These are phyloP conservation scores for Hucho hucho DNA, from an alignment of 2,113 vertebrate species.

Conservation along the genomic window DNA sequence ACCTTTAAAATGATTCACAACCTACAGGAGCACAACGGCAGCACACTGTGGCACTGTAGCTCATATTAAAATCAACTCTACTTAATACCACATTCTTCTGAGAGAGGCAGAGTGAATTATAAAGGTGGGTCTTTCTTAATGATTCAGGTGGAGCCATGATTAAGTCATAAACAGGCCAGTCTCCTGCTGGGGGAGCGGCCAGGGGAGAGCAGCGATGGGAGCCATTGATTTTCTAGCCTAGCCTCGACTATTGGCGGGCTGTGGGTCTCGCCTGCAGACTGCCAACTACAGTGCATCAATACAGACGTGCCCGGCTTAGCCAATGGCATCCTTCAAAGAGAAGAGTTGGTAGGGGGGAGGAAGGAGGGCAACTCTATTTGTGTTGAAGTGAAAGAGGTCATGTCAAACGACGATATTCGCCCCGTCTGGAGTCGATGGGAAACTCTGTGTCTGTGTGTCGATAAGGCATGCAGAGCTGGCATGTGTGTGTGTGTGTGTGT, in stretches of 20 bases:
- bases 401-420: conserved; percentile 31
- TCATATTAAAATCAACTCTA: conserved; percentile 24
- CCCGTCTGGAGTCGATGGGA: conserved; percentile 28
- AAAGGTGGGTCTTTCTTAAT: conserved; percentile 39
- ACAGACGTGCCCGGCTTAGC: conserved; percentile 60
- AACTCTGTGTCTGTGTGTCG: conserved; percentile 28
- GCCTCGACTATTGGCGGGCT: conserved; percentile 56
- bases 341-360: not conserved
- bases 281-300: conserved; percentile 66
- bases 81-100: conserved; percentile 31
- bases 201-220: conserved; percentile 45
- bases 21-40: not conserved
- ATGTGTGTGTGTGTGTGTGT: not conserved
- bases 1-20: too few relatives aligned
- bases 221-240: conserved; percentile 66
- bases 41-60: conserved; percentile 3
- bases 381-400: conserved; percentile 51
- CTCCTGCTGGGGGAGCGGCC: conserved; percentile 37
- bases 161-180: conserved; percentile 60
- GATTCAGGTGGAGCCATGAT: conserved; percentile 58
- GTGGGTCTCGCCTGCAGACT: conserved; percentile 62
- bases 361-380: conserved; percentile 51
- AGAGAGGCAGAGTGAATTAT: conserved; percentile 52
- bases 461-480: conserved; percentile 8
- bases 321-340: conserved; percentile 64